Percentiles rank a stretch among this genome's conserved stretches.
These are phyloP conservation scores for Falco peregrinus DNA, from an alignment of 2,797 vertebrate species.

Conservation along the genomic window DNA sequence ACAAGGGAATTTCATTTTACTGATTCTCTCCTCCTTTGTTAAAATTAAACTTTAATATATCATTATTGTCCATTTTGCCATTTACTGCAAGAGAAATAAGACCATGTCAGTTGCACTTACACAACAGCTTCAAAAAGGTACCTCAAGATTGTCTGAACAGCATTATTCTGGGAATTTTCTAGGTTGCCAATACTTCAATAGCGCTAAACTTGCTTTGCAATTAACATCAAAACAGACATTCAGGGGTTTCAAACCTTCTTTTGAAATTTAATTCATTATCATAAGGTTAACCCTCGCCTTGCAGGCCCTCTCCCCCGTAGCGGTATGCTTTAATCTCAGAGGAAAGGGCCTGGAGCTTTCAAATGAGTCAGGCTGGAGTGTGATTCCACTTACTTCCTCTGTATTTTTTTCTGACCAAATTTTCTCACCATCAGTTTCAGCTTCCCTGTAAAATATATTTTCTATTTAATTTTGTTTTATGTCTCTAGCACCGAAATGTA, in stretches of 20 bases:
- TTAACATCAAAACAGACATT: neutral
- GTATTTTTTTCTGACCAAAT: neutral
- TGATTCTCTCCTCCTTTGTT: neutral
- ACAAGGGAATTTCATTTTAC: neutral
- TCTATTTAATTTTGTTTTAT: neutral
- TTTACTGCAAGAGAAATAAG: neutral
- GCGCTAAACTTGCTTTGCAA: neutral
- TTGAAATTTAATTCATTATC: conserved; percentile 7
- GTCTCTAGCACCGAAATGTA: neutral
- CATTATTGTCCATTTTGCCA: neutral
- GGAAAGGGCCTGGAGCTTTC: neutral
- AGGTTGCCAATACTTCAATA: neutral
- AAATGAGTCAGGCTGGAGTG: neutral
- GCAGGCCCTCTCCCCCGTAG: neutral
- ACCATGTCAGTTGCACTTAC: neutral
- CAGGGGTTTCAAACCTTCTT: neutral
- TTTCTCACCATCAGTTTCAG: neutral
- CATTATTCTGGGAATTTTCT: neutral
- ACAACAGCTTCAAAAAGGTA: neutral
- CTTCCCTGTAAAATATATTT: conserved; percentile 1
- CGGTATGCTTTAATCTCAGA: neutral
- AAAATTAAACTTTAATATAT: neutral
- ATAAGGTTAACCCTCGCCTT: neutral
- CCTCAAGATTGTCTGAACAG: neutral
- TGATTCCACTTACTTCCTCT: neutral